Conservation (phyloP, 2,113 vertebrate species). For the Ciconia boyciana region DNA sequence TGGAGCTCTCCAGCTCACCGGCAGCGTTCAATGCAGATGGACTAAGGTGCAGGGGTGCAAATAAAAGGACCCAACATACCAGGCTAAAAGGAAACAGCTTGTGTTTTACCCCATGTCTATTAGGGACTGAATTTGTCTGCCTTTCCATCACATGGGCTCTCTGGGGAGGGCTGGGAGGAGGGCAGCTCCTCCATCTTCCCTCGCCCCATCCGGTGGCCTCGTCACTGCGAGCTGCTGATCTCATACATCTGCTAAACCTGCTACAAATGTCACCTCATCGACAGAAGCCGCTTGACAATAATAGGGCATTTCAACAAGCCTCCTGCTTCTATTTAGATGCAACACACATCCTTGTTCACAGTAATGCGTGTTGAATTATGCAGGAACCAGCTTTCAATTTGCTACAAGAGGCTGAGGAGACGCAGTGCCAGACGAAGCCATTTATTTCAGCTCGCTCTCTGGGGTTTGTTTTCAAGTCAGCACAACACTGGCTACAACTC, state of each 20-base stretch:
- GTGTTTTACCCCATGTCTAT: not conserved
- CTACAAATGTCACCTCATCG: conserved; percentile 48
- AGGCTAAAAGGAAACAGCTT: not conserved
- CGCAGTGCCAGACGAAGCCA: conserved; percentile 47
- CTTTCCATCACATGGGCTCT: not conserved
- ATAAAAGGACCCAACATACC: not conserved
- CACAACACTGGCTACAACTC: not conserved
- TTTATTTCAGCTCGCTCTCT: conserved; percentile 58
- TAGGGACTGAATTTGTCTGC: not conserved
- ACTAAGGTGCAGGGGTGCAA: not conserved
- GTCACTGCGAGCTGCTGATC: not conserved
- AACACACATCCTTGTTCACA: conserved; percentile 30
- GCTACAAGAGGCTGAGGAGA: conserved; percentile 46
- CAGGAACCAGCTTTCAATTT: conserved; percentile 59
- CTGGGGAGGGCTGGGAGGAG: not conserved
- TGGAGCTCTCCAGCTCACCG: not conserved
- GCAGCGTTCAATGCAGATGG: not conserved
- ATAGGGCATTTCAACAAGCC: conserved; percentile 49
- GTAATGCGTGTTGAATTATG: conserved; percentile 59
- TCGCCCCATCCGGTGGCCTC: not conserved
- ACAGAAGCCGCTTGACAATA: conserved; percentile 32
- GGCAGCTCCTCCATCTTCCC: not conserved
- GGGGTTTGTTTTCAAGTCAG: conserved; percentile 50
- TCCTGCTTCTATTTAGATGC: conserved; percentile 59
- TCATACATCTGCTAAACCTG: conserved; percentile 39